Percentiles rank a stretch among this genome's conserved stretches.
Conservation (phyloP, 2,113 vertebrate genomes). For the Menura novaehollandiae region DNA sequence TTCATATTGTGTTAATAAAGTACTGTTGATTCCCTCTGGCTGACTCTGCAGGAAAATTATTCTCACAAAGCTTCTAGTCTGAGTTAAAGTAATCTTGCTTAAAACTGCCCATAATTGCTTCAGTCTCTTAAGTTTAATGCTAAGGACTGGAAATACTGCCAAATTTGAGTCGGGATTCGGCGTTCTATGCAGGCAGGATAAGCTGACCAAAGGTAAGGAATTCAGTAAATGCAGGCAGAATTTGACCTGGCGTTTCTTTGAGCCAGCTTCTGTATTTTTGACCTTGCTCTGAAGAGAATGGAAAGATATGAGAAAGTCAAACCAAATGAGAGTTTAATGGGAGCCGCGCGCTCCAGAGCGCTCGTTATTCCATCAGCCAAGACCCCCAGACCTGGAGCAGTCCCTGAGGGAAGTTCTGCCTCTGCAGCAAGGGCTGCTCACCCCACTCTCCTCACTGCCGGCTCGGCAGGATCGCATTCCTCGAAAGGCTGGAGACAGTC, state of each 20-base stretch:
- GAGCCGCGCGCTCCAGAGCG: fast-evolving
- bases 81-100: constrained; percentile 35
- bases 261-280: constrained; percentile 42
- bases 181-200: not conserved
- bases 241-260: not conserved
- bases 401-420: not conserved
- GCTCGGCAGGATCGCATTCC: not conserved
- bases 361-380: not conserved
- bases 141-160: constrained; percentile 14
- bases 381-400: not conserved
- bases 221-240: not conserved
- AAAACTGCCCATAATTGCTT: constrained; percentile 40
- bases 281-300: not conserved
- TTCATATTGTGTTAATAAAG: constrained; percentile 65
- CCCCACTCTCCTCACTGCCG: not conserved
- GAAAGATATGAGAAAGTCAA: not conserved
- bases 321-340: not conserved
- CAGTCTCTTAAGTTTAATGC: constrained; percentile 12
- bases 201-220: constrained; percentile 34
- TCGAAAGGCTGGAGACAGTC: not conserved
- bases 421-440: not conserved
- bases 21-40: constrained; percentile 38
- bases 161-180: not conserved
- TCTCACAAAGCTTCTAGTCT: constrained; percentile 17
- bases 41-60: constrained; percentile 38